Base-by-base conservation (phyloP, 2,888 invertebrate species). In the Coleophora flavipennella region DNA sequence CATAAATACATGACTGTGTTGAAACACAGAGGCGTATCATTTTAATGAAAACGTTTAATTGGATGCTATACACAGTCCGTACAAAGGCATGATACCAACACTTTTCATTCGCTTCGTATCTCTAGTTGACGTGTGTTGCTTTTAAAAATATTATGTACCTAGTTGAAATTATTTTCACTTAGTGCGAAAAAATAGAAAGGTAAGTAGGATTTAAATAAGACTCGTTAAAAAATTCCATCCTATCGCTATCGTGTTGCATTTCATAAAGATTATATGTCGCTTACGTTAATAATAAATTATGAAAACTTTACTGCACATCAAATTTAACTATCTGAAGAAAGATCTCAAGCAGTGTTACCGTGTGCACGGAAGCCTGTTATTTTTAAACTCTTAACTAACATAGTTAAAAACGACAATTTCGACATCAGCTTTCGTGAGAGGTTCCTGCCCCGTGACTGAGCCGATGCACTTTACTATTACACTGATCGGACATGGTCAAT, bases 401-500 rank as follows among this genome's bases (percentile, higher is more conserved):
- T 35, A 20, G 41, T 62, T 62, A 63, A 62, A 70, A 62, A 55
- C 59, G 68, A 69, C 76, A 76, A 20, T 79, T 83, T 70, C 69
- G 64, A 66, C 67, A 72, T 59, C 59, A 62, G 59, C 57, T 54
- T 61, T 59, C 57, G 69, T 67, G 51, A 57, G 60, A 68, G 67
- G 63, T 56, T 54, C 48, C 46, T 48, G 47, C 50, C 48, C 46
- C 44, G 39, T 46, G 45, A 47, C 56, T 56, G 48, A 51, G 57
- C 45, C 20, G 43, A 67, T 67, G 67, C 59, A 60, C 59, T 58
- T 57, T 51, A n/a, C n/a, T n/a, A n/a, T n/a, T n/a, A 55, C 50
- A 50, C 64, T 55, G 57, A 51, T 53, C 53, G 58, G 46, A 57
- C 53, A 71, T 81, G 81, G 77, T 80, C 62, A 65, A 59, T 71